phyloP scores from a whole-genome alignment of 2,888 invertebrate genomes.

The Silvanus unidentatus region DNA sequence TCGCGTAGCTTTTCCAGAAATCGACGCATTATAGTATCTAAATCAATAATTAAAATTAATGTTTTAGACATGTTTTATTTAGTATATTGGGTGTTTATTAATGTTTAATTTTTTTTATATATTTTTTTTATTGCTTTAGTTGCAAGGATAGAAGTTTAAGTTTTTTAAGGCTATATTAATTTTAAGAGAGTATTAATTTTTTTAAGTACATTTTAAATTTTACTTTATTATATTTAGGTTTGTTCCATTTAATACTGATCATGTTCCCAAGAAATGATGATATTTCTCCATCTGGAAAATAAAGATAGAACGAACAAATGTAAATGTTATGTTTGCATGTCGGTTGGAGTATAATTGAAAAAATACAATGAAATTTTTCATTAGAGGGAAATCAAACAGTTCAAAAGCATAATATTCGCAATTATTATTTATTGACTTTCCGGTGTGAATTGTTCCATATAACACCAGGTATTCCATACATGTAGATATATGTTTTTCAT shows the following conservation, averaged over 20 bases:
- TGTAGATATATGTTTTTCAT: too few species aligned
- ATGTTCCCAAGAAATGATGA: constrained; percentile 31
- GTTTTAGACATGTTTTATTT: constrained; percentile 41
- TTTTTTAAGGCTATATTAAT: constrained; percentile 22
- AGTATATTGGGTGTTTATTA: neutral
- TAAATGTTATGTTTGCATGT: too few species aligned
- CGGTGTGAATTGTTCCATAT: too few species aligned
- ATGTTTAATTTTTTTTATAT: constrained; percentile 4
- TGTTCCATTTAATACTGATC: constrained; percentile 36
- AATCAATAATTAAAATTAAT: constrained; percentile 43
- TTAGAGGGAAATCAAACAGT: too few species aligned
- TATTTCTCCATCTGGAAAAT: constrained; percentile 28
- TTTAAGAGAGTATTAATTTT: constrained; percentile 4
- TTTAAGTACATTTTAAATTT: constrained; percentile 35
- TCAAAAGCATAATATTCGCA: too few species aligned
- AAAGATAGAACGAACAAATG: constrained; percentile 1
- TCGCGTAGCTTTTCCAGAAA: constrained; percentile 9
- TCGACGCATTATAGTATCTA: constrained; percentile 40
- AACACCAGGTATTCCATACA: too few species aligned
- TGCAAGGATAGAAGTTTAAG: constrained; percentile 15
- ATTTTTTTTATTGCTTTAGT: constrained; percentile 32
- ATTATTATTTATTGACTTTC: too few species aligned
- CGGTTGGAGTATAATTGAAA: too few species aligned
- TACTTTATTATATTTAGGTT: constrained; percentile 41
- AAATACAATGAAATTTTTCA: too few species aligned